Evolutionary conservation across 2,797 vertebrate genomes (phyloP).

Genomic region (Propithecus deckenii): DNA sequence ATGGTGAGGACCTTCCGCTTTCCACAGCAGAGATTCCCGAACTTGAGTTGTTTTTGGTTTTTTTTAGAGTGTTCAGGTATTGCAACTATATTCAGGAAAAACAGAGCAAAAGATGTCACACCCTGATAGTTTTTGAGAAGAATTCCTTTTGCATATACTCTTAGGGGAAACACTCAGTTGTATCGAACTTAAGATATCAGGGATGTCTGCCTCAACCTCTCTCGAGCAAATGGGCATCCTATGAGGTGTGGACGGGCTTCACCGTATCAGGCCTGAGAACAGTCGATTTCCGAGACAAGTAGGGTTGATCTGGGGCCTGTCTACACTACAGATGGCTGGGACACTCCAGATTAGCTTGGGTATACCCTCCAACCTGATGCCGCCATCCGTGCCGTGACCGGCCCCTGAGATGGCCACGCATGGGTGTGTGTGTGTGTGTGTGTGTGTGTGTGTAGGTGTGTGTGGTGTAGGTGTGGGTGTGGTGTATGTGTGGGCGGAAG

Average conservation of each 20-base stretch:
- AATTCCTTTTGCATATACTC: background rate
- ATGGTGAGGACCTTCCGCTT: background rate
- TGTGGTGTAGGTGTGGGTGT: too few relatives aligned
- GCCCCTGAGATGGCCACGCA: background rate
- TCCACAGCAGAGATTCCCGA: background rate
- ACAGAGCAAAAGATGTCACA: background rate
- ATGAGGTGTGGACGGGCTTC: background rate
- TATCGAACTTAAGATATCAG: background rate
- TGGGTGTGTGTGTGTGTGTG: too few relatives aligned
- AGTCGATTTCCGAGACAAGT: background rate
- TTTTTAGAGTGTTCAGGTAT: background rate
- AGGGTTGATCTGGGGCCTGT: background rate
- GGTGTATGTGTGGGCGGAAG: too few relatives aligned
- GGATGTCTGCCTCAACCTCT: background rate
- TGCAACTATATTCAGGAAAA: background rate
- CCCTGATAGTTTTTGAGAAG: background rate
- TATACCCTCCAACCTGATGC: rapidly evolving
- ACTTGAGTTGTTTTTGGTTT: too few relatives aligned
- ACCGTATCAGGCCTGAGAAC: background rate
- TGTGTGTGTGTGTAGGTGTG: too few relatives aligned
- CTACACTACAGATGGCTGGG: too few relatives aligned
- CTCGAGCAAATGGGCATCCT: background rate
- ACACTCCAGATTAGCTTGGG: background rate
- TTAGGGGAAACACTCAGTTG: background rate
- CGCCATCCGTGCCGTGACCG: rapidly evolving